Conservation (phyloP, 2,888 invertebrate species). For the Zygogramma bicolorata region DNA sequence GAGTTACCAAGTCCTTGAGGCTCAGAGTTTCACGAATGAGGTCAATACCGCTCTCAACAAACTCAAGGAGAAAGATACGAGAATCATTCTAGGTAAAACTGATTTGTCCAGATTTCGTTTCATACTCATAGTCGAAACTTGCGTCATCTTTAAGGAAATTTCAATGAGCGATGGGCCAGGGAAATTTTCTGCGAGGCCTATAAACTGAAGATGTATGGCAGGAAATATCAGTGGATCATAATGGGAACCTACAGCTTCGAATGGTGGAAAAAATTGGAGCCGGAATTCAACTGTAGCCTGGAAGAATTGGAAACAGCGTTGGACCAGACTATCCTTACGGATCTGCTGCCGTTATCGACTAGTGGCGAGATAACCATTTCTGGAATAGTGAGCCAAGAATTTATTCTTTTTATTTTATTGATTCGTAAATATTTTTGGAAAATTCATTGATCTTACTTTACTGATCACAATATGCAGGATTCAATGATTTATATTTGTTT, state of each 20-base stretch:
- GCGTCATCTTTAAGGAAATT: constrained; percentile 76
- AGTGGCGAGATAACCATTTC: constrained; percentile 89
- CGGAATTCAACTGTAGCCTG: constrained; percentile 76
- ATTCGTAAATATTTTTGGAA: too few species aligned
- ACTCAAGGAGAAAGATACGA: constrained; percentile 89
- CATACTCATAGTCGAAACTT: neutral
- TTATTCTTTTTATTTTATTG: too few species aligned
- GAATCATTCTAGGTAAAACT: constrained; percentile 81
- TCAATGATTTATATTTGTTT: too few species aligned
- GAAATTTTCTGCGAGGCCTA: constrained; percentile 90
- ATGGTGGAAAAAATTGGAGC: constrained; percentile 77
- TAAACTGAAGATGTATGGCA: constrained; percentile 88
- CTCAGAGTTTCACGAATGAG: constrained; percentile 93
- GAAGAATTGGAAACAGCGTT: constrained; percentile 83
- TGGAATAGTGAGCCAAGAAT: constrained; percentile 83
- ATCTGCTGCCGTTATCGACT: constrained; percentile 87
- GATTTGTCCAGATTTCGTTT: neutral
- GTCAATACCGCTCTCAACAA: constrained; percentile 83
- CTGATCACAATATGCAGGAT: too few species aligned
- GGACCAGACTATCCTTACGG: constrained; percentile 90
- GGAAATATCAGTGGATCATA: constrained; percentile 95
- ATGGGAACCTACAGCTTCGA: constrained; percentile 86
- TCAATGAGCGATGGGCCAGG: constrained; percentile 94
- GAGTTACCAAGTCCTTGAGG: constrained; percentile 86
- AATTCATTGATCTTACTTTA: too few species aligned